Conservation (phyloP, 1,140 invertebrate species). For the Leptinotarsa defecta region DNA sequence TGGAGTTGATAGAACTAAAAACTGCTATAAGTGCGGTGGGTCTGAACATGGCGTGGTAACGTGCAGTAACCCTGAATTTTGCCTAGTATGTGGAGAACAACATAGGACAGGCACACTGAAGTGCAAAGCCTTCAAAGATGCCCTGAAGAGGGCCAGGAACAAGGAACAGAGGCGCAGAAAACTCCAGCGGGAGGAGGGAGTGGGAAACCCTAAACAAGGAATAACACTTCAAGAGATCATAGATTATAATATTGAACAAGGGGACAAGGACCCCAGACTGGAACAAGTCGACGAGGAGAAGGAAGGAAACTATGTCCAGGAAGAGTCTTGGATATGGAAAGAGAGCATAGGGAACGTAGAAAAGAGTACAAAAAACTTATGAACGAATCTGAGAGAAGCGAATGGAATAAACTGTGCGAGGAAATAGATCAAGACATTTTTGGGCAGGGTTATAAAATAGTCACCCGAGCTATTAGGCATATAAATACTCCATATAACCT, state of each 20-base stretch:
- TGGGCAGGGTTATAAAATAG: too few relatives aligned
- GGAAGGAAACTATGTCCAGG: background rate
- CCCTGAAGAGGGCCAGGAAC: background rate
- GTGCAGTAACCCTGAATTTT: conserved; percentile 19
- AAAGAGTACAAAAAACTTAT: background rate
- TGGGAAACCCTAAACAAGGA: background rate
- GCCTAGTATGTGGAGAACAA: conserved; percentile 14
- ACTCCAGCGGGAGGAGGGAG: background rate
- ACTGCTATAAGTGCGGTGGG: conserved; percentile 29
- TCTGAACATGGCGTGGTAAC: conserved; percentile 17
- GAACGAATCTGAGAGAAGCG: too few relatives aligned
- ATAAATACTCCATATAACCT: background rate
- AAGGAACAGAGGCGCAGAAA: background rate
- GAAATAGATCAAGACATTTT: too few relatives aligned
- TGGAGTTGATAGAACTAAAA: conserved; percentile 22
- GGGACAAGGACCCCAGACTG: background rate
- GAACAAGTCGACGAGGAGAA: background rate
- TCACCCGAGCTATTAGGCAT: too few relatives aligned
- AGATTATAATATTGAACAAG: background rate
- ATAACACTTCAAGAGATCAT: background rate
- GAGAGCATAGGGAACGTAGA: background rate
- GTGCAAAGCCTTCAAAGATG: conserved; percentile 17
- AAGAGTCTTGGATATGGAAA: background rate
- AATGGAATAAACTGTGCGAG: too few relatives aligned
- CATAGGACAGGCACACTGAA: conserved; percentile 18